Base-by-base conservation (phyloP, 35 echinoderm and acorn worm genomes). In the Ptychodera flava region DNA sequence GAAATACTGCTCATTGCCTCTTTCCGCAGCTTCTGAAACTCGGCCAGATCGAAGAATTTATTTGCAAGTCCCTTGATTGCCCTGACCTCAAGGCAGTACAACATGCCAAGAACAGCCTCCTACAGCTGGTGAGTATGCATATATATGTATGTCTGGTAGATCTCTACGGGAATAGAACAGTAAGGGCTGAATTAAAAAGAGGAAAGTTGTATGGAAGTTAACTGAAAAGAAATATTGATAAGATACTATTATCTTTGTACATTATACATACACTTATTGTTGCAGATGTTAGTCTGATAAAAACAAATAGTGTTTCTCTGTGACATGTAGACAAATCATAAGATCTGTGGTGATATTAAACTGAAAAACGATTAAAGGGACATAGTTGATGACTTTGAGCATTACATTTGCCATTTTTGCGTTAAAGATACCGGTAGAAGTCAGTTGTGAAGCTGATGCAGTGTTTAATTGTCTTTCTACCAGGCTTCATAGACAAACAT, bases 11-110 rank as follows among this genome's bases (percentile, higher is more conserved):
- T n/a, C n/a, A n/a, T n/a, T n/a, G n/a, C n/a, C 45, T 64, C 22
- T 64, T 22, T 64, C 45, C 45, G 22, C 83, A 98, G 96, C 88
- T 87, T 33, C 83, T 99, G 32, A 99, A 94, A 83, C 93, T 99
- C 77, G 96, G 96, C 27, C 33, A 80, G 0, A 81, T 94, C 1
- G 32, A 81, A 29, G 85, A 81, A 0, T 99, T 99, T 84, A 92
- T 99, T 36, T 79, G 86, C 45, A 99, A 92, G 86, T 92, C 96
- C 32, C 79, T 99, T 79, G 79, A 99, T 76, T 38, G 85, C 10
- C 96, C 96, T 29, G 88, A 90, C 36, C 64, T 79, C 0, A 33
- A 80, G 0, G 90, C 96, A 16, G 81, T 99, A 15, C 31, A 78
- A 53, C 83, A 94, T 16, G 96, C 96, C 32, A 88, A 94, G 36